phyloP scores from a whole-genome alignment of 2,113 vertebrate species.

The Pholis gunnellus region DNA sequence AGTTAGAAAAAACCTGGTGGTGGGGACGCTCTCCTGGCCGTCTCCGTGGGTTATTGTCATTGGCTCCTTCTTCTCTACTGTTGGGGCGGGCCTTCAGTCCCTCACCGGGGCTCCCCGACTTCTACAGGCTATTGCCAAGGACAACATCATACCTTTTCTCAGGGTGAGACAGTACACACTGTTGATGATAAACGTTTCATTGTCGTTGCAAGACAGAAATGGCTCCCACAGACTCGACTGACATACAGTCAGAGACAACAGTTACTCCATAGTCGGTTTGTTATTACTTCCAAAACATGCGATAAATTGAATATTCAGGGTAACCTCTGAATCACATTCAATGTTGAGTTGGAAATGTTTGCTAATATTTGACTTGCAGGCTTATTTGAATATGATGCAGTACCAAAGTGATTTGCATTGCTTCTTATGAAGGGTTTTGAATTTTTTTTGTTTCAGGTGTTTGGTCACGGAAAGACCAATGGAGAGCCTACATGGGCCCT shows the following conservation, averaged over 20 bases:
- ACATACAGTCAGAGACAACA: not conserved
- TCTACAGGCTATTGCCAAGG: slow-evolving; percentile 96
- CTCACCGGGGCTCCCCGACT: slow-evolving; percentile 95
- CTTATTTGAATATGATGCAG: slow-evolving; percentile 45
- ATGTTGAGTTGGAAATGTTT: not conserved
- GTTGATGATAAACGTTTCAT: not conserved
- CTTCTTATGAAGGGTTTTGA: not conserved
- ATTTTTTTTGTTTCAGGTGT: slow-evolving; percentile 83
- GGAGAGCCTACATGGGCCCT: slow-evolving; percentile 98
- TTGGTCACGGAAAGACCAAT: slow-evolving; percentile 95
- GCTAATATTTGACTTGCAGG: slow-evolving; percentile 6
- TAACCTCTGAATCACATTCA: not conserved
- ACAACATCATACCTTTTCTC: slow-evolving; percentile 98
- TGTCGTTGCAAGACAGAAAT: not conserved
- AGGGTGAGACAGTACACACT: slow-evolving; percentile 81
- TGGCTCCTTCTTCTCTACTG: slow-evolving; percentile 98
- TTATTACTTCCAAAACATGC: not conserved
- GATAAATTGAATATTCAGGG: not conserved
- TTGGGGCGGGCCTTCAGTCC: slow-evolving; percentile 95
- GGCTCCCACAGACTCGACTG: not conserved
- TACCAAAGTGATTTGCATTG: slow-evolving; percentile 60
- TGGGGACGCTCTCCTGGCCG: slow-evolving; percentile 96
- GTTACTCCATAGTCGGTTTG: no score
- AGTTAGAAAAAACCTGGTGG: slow-evolving; percentile 92
- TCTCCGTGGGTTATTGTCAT: slow-evolving; percentile 98